Percentiles rank a stretch among this genome's conserved stretches.
phyloP scores from a whole-genome alignment of 2,797 vertebrate genomes.

The Eulemur rubriventer region DNA sequence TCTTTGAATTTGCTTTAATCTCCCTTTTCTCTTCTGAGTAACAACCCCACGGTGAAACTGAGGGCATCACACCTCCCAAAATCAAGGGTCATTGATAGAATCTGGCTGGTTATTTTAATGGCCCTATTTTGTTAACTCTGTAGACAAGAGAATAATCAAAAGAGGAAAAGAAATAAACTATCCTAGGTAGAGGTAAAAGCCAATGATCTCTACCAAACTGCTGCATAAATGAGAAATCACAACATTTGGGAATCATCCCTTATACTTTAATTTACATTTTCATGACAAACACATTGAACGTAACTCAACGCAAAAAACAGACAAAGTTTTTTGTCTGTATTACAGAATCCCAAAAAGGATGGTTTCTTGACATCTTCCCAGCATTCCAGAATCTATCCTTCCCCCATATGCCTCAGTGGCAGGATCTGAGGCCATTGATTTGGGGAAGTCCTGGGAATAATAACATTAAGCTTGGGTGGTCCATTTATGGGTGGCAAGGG shows the following conservation, averaged over 20 bases:
- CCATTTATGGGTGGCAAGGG: neutral
- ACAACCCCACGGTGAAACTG: fast-evolving
- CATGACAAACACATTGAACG: neutral
- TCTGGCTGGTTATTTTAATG: neutral
- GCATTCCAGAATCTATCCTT: neutral
- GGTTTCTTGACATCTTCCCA: too few relatives aligned
- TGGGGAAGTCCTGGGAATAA: neutral
- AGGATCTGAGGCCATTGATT: neutral
- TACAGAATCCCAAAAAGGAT: neutral
- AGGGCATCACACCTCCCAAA: neutral
- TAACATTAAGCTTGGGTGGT: neutral
- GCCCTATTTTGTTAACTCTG: neutral
- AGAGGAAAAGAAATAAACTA: neutral
- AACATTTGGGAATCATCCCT: neutral
- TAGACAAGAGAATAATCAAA: neutral
- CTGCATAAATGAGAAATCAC: neutral
- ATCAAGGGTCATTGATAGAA: neutral
- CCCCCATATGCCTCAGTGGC: neutral
- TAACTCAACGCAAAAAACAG: neutral
- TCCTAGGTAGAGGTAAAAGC: neutral
- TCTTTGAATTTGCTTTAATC: neutral
- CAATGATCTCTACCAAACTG: neutral
- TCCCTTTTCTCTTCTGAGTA: neutral
- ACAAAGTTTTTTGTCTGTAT: too few relatives aligned
- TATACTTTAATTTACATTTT: neutral